phyloP scores from a whole-genome alignment of 2,888 invertebrate species.

The Dynastes maya region DNA sequence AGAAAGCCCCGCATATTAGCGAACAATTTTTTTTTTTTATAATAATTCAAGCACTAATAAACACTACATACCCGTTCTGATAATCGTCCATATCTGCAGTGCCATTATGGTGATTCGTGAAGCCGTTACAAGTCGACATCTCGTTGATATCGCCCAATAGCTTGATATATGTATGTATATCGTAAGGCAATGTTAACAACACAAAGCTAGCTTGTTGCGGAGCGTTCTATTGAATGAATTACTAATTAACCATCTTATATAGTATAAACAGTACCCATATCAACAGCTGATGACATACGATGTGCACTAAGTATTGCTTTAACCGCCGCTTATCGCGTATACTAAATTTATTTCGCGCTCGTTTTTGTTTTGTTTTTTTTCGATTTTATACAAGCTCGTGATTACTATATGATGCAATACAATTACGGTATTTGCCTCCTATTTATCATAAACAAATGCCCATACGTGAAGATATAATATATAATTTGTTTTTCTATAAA shows the following conservation, averaged over 20 bases:
- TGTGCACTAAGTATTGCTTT: conserved; percentile 15
- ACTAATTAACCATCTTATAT: conserved; percentile 44
- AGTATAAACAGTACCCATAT: conserved; percentile 25
- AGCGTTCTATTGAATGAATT: conserved; percentile 31
- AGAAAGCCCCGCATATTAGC: too few relatives aligned
- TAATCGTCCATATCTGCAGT: not conserved
- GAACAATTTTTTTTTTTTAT: too few relatives aligned
- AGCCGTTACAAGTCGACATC: conserved; percentile 3
- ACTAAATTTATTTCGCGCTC: not conserved
- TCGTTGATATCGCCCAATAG: not conserved
- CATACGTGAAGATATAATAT: too few relatives aligned
- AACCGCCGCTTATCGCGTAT: conserved; percentile 5
- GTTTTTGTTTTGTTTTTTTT: not conserved
- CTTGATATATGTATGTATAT: too few relatives aligned
- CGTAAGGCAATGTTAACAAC: too few relatives aligned
- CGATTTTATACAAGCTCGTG: too few relatives aligned
- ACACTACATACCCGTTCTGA: conserved; percentile 3
- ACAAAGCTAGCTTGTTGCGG: not conserved
- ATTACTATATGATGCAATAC: too few relatives aligned
- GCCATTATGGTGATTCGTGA: not conserved
- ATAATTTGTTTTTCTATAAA: too few relatives aligned
- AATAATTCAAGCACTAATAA: too few relatives aligned
- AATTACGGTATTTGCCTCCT: not conserved
- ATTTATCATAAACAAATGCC: too few relatives aligned
- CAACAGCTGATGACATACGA: conserved; percentile 22